phyloP scores from a whole-genome alignment of 1,140 invertebrate genomes.

The Neodiprion fabricii region DNA sequence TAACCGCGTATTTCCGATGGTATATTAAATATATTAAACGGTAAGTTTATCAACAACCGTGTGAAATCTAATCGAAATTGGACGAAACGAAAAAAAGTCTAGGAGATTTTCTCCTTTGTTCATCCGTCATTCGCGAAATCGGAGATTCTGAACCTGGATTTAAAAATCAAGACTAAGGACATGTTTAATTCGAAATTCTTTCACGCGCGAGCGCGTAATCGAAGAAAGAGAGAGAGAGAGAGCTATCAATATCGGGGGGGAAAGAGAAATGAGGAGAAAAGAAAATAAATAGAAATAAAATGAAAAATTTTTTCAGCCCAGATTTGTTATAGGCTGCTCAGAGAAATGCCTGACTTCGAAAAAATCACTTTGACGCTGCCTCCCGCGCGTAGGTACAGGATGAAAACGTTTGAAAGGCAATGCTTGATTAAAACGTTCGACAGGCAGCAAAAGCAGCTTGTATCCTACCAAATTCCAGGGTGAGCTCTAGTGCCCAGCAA shows the following conservation, averaged over 20 bases:
- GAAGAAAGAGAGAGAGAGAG: conserved; percentile 14
- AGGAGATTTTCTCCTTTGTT: too few species aligned
- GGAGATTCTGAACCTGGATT: too few species aligned
- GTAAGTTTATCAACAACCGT: too few species aligned
- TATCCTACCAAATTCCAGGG: too few species aligned
- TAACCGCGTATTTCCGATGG: too few species aligned
- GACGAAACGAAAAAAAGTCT: too few species aligned
- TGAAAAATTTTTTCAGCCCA: too few species aligned
- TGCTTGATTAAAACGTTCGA: conserved; percentile 4
- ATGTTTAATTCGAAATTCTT: not conserved
- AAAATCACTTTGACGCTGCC: not conserved
- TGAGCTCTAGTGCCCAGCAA: too few species aligned
- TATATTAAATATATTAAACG: too few species aligned
- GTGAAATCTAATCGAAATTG: too few species aligned
- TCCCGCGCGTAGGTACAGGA: not conserved
- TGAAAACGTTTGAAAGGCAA: not conserved
- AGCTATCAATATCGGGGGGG: not conserved
- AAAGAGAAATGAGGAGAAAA: not conserved
- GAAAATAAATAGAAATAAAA: not conserved
- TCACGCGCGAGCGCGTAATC: not conserved
- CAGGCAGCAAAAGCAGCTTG: not conserved
- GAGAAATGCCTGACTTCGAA: not conserved
- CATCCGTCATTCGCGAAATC: too few species aligned
- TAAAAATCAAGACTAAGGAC: too few species aligned
- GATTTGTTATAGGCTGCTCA: not conserved